These are phyloP conservation scores for Calycopis cecrops DNA, from an alignment of 1,140 invertebrate genomes.

Conservation along the genomic window DNA sequence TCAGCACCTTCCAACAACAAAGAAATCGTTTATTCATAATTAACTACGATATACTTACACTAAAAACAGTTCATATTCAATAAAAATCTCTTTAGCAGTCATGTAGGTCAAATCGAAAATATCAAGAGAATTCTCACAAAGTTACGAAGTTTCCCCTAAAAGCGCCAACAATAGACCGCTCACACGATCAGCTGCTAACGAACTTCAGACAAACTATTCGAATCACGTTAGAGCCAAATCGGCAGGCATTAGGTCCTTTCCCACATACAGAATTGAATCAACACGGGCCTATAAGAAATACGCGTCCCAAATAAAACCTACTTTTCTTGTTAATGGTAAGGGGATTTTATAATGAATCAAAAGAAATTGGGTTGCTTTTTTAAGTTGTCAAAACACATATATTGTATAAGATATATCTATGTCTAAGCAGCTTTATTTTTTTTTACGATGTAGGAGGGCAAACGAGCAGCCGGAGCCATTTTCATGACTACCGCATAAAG, in stretches of 20 bases:
- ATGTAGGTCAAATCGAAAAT: slow-evolving; percentile 5
- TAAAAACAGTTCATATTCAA: no score
- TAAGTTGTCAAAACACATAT: no score
- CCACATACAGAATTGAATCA: slow-evolving; percentile 22
- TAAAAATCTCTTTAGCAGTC: not conserved
- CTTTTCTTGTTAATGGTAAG: slow-evolving; percentile 1
- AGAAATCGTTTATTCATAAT: no score
- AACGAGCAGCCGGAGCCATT: no score
- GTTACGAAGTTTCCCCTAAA: slow-evolving; percentile 4
- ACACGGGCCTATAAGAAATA: slow-evolving; percentile 18
- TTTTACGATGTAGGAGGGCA: no score
- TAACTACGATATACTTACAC: no score
- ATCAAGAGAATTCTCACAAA: not conserved
- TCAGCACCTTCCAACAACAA: no score
- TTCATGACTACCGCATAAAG: no score
- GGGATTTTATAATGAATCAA: no score
- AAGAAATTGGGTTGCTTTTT: no score
- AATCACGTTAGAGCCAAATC: slow-evolving; percentile 29
- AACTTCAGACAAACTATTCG: slow-evolving; percentile 22
- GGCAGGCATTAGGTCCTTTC: slow-evolving; percentile 22
- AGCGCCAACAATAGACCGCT: slow-evolving; percentile 9
- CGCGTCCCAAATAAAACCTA: slow-evolving; percentile 17
- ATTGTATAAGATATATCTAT: no score
- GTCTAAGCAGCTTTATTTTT: no score
- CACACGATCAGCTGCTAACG: slow-evolving; percentile 23